These are phyloP conservation scores for Notarius quadriscutis DNA, from an alignment of 2,113 vertebrate species.

Conservation along the genomic window DNA sequence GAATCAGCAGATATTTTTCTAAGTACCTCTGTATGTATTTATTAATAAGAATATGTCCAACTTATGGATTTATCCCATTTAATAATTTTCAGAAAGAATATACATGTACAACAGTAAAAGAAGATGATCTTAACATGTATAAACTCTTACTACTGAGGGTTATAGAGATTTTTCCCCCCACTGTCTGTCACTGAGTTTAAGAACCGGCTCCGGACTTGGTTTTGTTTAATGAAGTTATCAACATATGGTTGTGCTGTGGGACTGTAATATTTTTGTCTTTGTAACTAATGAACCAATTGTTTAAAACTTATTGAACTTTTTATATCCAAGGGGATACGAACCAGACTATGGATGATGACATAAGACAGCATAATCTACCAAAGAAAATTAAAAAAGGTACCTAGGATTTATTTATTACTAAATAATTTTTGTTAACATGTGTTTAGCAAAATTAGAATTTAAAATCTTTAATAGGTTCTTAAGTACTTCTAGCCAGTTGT, in stretches of 20 bases:
- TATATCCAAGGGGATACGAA: background rate
- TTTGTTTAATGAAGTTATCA: background rate
- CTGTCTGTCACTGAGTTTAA: background rate
- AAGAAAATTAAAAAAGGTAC: background rate
- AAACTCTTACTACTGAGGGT: background rate
- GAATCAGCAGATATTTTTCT: background rate
- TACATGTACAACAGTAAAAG: background rate
- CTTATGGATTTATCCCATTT: background rate
- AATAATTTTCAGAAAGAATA: background rate
- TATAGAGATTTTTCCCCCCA: background rate
- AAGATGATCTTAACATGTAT: background rate
- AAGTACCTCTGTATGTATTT: background rate
- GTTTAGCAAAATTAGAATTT: background rate
- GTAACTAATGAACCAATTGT: background rate
- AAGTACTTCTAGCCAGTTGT: background rate
- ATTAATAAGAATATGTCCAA: background rate
- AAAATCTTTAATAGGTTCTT: background rate
- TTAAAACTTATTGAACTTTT: background rate
- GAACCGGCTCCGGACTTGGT: background rate
- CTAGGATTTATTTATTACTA: background rate
- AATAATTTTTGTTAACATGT: background rate
- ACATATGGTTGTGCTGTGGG: background rate
- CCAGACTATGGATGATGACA: background rate
- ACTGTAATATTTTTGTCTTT: background rate
- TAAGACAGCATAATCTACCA: background rate